Evolutionary conservation across 92 coral and sea anemone genomes (phyloP).

Genomic region (Porites evermanni): DNA sequence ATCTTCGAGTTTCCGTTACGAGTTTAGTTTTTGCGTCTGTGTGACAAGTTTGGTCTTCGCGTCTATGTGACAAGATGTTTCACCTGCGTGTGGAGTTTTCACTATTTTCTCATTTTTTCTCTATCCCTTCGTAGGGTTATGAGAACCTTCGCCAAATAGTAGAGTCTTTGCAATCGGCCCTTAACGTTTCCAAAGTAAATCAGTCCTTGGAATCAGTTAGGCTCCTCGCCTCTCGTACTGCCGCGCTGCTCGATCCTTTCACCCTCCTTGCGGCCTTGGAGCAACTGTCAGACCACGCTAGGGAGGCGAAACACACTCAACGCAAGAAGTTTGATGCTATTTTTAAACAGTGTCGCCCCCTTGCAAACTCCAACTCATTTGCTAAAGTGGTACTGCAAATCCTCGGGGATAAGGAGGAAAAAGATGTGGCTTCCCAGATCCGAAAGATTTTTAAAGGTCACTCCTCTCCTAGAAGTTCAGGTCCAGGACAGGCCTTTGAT

Average conservation of each 20-base stretch:
- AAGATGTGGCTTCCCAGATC: conserved; percentile 39
- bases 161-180: too few relatives aligned
- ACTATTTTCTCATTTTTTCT: too few relatives aligned
- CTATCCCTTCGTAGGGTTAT: too few relatives aligned
- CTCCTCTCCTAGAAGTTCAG: background rate
- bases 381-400: conserved; percentile 29
- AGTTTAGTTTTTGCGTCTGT: background rate
- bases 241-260: background rate
- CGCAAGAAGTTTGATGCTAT: conserved; percentile 18
- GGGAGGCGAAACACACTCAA: conserved; percentile 4
- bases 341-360: conserved; percentile 12
- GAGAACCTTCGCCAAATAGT: too few relatives aligned
- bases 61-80: too few relatives aligned
- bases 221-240: too few relatives aligned
- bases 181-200: too few relatives aligned
- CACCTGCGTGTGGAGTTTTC: too few relatives aligned
- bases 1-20: too few relatives aligned
- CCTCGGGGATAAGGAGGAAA: conserved; percentile 39
- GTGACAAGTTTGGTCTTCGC: background rate
- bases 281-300: conserved; percentile 14
- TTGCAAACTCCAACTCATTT: background rate
- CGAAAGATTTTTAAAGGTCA: conserved; percentile 26
- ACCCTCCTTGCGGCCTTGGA: background rate
- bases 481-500: background rate
- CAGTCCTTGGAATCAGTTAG: too few relatives aligned